phyloP scores from a whole-genome alignment of 1,140 invertebrate genomes.

The Trinorchestia longiramus region DNA sequence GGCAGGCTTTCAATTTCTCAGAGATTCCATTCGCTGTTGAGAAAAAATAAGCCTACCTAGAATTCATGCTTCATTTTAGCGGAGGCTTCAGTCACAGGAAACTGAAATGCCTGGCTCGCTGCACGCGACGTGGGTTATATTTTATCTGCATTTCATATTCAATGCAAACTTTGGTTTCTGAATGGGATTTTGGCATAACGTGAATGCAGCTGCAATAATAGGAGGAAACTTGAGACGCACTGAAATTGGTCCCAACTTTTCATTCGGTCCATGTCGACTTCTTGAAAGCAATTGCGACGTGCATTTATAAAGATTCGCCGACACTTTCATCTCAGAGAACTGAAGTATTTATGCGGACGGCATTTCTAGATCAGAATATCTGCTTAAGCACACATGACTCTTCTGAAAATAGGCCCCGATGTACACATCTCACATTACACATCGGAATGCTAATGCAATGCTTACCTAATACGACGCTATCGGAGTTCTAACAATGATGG shows the following conservation, averaged over 20 bases:
- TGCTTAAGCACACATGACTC: background rate
- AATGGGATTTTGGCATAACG: background rate
- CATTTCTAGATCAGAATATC: background rate
- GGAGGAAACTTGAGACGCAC: background rate
- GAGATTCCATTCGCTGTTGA: background rate
- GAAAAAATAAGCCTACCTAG: constrained; percentile 8
- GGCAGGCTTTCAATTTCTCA: background rate
- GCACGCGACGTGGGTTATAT: background rate
- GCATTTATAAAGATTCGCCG: background rate
- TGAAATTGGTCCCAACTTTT: background rate
- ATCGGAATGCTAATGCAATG: background rate
- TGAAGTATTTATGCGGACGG: background rate
- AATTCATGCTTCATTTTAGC: constrained; percentile 9
- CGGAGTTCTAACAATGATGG: background rate
- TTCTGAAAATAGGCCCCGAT: background rate
- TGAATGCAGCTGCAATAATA: background rate
- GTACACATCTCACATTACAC: background rate
- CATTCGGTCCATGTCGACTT: background rate
- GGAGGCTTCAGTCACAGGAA: background rate
- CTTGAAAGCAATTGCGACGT: background rate
- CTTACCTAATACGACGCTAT: background rate
- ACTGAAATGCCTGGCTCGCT: background rate
- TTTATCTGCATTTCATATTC: background rate
- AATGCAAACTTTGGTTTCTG: background rate
- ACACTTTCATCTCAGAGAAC: background rate